Evolutionary conservation across 2,113 vertebrate species (phyloP).

Genomic region (Hypocryptadius cinnamomeus): DNA sequence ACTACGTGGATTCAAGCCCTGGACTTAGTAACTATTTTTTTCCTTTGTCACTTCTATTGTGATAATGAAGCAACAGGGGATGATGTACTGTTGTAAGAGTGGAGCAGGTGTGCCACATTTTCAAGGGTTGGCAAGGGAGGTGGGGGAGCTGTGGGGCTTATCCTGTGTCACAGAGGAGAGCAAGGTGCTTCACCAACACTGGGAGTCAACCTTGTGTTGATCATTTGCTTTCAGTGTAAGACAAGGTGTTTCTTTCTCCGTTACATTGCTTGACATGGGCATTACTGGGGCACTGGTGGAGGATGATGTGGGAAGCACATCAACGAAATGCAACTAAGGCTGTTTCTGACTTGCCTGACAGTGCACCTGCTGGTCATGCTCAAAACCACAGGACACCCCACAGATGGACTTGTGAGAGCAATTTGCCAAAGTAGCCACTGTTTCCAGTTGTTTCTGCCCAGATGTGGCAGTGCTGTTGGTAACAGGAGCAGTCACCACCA

Average conservation of each 20-base stretch:
- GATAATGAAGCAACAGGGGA: neutral
- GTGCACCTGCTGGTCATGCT: neutral
- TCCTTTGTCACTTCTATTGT: neutral
- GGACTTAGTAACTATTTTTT: neutral
- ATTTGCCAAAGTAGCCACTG: accelerated
- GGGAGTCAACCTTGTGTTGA: accelerated
- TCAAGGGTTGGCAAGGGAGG: neutral
- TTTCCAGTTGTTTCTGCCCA: neutral
- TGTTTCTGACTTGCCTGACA: neutral
- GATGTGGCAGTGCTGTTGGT: neutral
- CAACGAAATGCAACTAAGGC: neutral
- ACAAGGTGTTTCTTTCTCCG: neutral
- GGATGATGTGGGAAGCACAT: neutral
- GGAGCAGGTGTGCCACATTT: neutral
- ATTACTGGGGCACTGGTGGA: neutral
- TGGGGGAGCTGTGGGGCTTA: neutral
- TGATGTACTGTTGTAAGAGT: neutral
- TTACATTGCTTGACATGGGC: neutral
- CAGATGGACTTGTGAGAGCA: neutral
- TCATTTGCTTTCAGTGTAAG: neutral
- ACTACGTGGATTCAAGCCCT: neutral
- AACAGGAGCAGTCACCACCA: neutral
- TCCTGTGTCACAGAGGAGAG: neutral
- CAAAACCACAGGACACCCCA: neutral
- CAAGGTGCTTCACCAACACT: neutral